Evolutionary conservation across 2,797 vertebrate species (phyloP).

Genomic region (Pyrrhura leucotis): DNA sequence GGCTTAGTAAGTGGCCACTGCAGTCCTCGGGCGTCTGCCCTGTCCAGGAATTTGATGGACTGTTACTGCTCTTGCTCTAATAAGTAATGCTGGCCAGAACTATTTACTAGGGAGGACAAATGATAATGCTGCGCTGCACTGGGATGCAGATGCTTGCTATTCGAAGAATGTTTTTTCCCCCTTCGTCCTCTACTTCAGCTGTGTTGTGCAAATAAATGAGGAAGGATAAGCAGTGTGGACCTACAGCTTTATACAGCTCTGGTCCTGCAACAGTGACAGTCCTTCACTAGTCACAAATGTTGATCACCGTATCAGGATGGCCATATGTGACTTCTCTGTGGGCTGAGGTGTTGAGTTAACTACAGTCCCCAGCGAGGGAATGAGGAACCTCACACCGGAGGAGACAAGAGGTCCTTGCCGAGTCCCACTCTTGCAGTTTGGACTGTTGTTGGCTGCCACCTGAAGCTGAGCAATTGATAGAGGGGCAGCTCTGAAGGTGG

Average conservation of each 20-base stretch:
- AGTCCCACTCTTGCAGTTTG: neutral
- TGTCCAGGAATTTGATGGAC: neutral
- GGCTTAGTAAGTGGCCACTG: slow-evolving; percentile 4
- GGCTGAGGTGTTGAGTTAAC: neutral
- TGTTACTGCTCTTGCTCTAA: neutral
- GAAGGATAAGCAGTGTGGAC: neutral
- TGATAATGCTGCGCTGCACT: neutral
- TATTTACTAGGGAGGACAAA: neutral
- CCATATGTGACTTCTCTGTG: neutral
- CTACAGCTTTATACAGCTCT: neutral
- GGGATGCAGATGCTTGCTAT: neutral
- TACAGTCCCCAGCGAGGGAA: neutral
- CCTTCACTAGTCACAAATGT: neutral
- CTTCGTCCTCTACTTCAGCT: neutral
- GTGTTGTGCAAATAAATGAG: neutral
- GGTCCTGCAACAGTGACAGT: neutral
- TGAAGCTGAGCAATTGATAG: neutral
- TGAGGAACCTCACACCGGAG: accelerated
- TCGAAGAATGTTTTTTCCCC: neutral
- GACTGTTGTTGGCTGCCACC: neutral
- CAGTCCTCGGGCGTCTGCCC: neutral
- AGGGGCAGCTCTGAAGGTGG: neutral
- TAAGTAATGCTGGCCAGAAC: neutral
- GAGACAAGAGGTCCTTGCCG: neutral
- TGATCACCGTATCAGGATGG: neutral